Base-by-base conservation (phyloP, 1,140 invertebrate genomes). In the Panulirus ornatus region DNA sequence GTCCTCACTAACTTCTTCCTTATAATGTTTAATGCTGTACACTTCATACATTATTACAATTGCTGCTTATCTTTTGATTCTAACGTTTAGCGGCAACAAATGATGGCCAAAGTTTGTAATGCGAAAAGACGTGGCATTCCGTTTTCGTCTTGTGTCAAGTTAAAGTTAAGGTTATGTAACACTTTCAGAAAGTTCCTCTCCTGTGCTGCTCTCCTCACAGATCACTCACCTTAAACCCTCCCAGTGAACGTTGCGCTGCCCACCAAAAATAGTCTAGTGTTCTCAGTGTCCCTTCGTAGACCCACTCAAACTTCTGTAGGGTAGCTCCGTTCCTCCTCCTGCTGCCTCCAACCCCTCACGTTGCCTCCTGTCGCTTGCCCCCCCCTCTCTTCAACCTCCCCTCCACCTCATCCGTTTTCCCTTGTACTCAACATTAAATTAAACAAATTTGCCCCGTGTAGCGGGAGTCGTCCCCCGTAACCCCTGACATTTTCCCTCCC, bases 401-500 rank as follows among this genome's bases (percentile, higher is more conserved):
- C 71, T 73, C 71, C 5, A 30, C 27, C 19, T 36, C 71, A 3
- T 73, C 16, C 58, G 58, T 70, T n/a, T 70, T 30, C 27, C 9
- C 19, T 42, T n/a, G 44, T 40, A 44, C 75, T 78, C 73, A 78
- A 58, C 54, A 58, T 58, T 58, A 58, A 58, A 58, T 58, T 58
- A 58, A 58, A 58, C 54, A 58, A 58, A 58, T 58, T 58, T 58
- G n/a, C 54, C 0, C 19, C 54, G 14, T 58, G 54, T 58, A 58
- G 54, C 22, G 54, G 16, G 54, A 58, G 22, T 58, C 19, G 54
- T 58, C 6, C 14, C 54, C 22, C 54, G 54, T 58, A 58, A 73
- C 27, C 0, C 30, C 70, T 16, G 2, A 30, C 22, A n/a, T 16
- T 40, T 40, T 73, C 27, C 70, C 6, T 34, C 2, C 30, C 22